Percentiles rank a stretch among this genome's conserved stretches.
These are phyloP conservation scores for Nothoprocta perdicaria DNA, from an alignment of 2,113 vertebrate genomes.

Conservation along the genomic window DNA sequence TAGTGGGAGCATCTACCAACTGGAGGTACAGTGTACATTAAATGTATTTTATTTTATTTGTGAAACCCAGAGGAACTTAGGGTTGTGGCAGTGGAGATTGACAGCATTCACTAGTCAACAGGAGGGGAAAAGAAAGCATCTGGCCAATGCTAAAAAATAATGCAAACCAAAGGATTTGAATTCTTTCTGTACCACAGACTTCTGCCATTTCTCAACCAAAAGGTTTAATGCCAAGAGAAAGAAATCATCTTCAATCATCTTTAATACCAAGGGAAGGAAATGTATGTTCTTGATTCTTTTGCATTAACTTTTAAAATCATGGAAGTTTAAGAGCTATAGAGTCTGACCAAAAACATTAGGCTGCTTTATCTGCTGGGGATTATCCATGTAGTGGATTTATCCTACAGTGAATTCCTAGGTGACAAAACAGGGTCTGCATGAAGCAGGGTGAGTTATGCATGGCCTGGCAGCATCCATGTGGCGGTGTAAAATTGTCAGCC, in stretches of 20 bases:
- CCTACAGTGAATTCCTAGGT: background rate
- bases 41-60: conserved; percentile 6
- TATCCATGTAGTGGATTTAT: background rate
- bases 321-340: background rate
- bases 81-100: background rate
- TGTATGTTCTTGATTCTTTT: background rate
- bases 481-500: background rate
- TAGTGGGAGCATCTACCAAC: conserved; percentile 92
- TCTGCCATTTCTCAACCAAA: background rate
- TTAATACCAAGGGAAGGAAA: background rate
- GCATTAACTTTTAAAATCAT: background rate
- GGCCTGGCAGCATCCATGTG: background rate
- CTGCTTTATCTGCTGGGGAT: background rate
- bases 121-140: background rate
- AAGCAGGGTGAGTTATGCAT: background rate
- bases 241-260: background rate
- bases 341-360: background rate
- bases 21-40: conserved; percentile 86
- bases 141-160: background rate
- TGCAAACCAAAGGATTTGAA: background rate
- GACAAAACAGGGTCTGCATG: background rate
- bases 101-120: background rate
- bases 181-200: background rate
- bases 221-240: background rate
- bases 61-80: background rate